A percentile compares a stretch with the other conserved stretches of the same genome.
Evolutionary conservation across 2,888 invertebrate genomes (phyloP).

Genomic region (Meiosimyza decipiens): DNA sequence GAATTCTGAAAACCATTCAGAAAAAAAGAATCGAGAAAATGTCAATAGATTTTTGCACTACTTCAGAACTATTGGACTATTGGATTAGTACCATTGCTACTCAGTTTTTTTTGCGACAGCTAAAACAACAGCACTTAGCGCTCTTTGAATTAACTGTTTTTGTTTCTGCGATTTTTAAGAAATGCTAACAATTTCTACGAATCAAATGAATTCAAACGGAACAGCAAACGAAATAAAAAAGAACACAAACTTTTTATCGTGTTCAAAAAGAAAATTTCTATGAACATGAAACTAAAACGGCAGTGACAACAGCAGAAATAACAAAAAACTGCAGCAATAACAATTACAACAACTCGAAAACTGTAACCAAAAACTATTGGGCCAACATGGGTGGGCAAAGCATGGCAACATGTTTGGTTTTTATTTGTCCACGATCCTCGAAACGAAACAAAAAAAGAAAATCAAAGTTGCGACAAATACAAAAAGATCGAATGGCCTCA

Average conservation of each 20-base stretch:
- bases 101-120: neutral
- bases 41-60: conserved; percentile 64
- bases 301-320: conserved; percentile 7
- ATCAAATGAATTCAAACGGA: conserved; percentile 18
- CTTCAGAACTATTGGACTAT: conserved; percentile 39
- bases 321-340: conserved; percentile 38
- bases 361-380: conserved; percentile 48
- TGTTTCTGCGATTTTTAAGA: conserved; percentile 14
- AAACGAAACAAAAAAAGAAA: neutral
- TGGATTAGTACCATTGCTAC: neutral
- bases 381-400: conserved; percentile 55
- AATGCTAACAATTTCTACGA: conserved; percentile 34
- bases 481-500: conserved; percentile 17
- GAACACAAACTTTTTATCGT: conserved; percentile 11
- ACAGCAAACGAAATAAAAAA: neutral
- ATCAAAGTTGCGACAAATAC: neutral
- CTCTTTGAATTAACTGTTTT: conserved; percentile 19
- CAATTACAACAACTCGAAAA: conserved; percentile 44
- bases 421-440: conserved; percentile 14
- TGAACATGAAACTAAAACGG: conserved; percentile 36
- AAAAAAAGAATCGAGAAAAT: conserved; percentile 48
- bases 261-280: conserved; percentile 47
- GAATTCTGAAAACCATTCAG: too few relatives aligned
- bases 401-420: conserved; percentile 29
- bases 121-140: neutral